Percentiles rank a stretch among this genome's conserved stretches.
These are phyloP conservation scores for Palythoa caribaeorum DNA, from an alignment of 92 coral and sea anemone species.

Conservation along the genomic window DNA sequence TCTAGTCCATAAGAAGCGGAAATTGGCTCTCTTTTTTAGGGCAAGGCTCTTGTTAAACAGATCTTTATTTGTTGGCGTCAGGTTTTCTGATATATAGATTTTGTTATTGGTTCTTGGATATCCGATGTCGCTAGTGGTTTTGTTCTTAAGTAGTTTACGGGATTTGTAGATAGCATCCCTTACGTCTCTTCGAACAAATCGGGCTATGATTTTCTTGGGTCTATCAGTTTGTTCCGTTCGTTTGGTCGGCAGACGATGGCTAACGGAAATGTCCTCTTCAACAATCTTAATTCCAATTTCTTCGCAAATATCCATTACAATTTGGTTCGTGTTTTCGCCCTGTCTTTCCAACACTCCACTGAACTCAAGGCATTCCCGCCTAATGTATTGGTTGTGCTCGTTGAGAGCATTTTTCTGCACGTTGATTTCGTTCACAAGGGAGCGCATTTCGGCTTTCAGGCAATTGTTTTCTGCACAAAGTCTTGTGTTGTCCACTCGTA, in stretches of 20 bases:
- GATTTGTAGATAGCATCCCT: conserved; percentile 49
- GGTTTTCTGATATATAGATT: conserved; percentile 29
- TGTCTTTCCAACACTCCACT: conserved; percentile 35
- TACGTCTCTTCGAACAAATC: conserved; percentile 45
- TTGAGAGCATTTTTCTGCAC: conserved; percentile 38
- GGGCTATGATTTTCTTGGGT: conserved; percentile 31
- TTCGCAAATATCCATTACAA: conserved; percentile 37
- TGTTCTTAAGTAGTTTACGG: conserved; percentile 31
- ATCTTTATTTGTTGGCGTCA: conserved; percentile 31
- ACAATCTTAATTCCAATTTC: conserved; percentile 23
- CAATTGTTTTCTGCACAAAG: conserved; percentile 22
- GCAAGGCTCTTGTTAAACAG: conserved; percentile 21
- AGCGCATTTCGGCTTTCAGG: conserved; percentile 30
- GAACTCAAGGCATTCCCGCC: conserved; percentile 54
- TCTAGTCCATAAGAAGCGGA: conserved; percentile 36
- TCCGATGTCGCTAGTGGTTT: conserved; percentile 41
- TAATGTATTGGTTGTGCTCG: conserved; percentile 49
- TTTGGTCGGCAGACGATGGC: conserved; percentile 40
- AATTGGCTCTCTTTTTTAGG: conserved; percentile 15
- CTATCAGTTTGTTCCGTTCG: conserved; percentile 31
- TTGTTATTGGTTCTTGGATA: conserved; percentile 37
- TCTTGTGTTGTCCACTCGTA: conserved; percentile 20
- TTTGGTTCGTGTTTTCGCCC: conserved; percentile 39
- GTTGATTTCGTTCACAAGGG: conserved; percentile 33
- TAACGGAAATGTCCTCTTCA: conserved; percentile 40